Evolutionary conservation across 2,797 vertebrate genomes (phyloP).

Genomic region (Capromys pilorides): DNA sequence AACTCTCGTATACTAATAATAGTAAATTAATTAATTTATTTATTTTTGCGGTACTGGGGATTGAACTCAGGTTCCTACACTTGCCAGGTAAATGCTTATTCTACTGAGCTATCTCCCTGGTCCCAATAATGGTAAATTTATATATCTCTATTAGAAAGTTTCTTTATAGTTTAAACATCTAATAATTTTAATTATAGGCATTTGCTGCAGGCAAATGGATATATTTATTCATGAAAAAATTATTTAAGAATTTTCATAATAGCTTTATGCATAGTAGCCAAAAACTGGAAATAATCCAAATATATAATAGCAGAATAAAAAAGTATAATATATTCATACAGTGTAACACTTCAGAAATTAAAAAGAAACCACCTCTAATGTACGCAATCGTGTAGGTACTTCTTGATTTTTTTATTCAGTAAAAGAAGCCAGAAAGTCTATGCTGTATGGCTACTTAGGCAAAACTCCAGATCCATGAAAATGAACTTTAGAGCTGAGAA

Average conservation of each 20-base stretch:
- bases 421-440: constrained; percentile 9
- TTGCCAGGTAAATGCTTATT: no score
- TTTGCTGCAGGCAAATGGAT: neutral
- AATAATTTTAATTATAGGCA: constrained; percentile 23
- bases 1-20: neutral
- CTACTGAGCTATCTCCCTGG: no score
- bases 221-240: neutral
- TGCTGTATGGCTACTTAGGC: neutral
- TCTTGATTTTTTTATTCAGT: constrained; percentile 2
- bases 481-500: constrained; percentile 10
- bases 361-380: neutral
- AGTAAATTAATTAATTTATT: neutral
- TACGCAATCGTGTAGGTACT: neutral
- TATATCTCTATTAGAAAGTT: neutral
- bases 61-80: no score
- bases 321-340: neutral
- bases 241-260: neutral
- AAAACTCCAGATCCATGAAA: constrained; percentile 10
- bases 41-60: no score
- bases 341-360: neutral
- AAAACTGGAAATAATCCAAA: neutral
- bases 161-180: neutral
- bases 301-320: neutral
- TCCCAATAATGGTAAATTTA: neutral
- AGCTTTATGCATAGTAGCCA: neutral